Base-by-base conservation (phyloP, 92 coral and sea anemone genomes). In the Actinostola sp. region DNA sequence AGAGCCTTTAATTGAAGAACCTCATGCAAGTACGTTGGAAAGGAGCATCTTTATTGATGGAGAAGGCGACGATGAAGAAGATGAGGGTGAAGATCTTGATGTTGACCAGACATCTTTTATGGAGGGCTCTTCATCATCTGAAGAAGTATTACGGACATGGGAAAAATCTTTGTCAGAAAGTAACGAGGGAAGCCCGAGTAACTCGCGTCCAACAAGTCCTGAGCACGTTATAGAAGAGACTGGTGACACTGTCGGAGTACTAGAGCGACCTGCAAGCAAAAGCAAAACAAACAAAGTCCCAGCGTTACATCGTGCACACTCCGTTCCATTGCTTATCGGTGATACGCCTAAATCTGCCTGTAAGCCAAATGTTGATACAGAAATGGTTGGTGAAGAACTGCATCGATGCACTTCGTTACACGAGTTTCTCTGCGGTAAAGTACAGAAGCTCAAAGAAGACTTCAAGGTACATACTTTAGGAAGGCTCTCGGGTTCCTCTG, bases 381-480 rank as follows among this genome's bases (percentile, higher is more conserved):
- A 34, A 23, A 38, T 33, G 5, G 25, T 17, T 8, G 64, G 2
- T 1, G 63, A 70, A 17, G 80, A 76, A 20, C 72, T 86, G 55
- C 78, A 83, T 23, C 79, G 92, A 25, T 76, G 88, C 19, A 58
- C 58, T 32, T 86, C 92, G 2, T 26, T 86, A 24, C 63, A 88
- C 26, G 92, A 76, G 73, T 81, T 75, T 29, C 48, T 75, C 8
- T 63, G 69, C 16, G 81, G 81, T 16, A 63, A 66, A 53, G 81
- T 75, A 33, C 72, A 57, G 11, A 70, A 70, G 2, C 15, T 75
- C 21, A 75, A 64, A 43, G 62, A 75, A 51, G 81, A 64, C 34
- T 52, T 63, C 6, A 46, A 35, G 33, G 81, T 14, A 1, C 67
- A 75, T 13, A 75, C 55, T 6, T 31, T 61, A 6, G 72, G 52